A percentile compares a stretch with the other conserved stretches of the same genome.
Evolutionary conservation across 2,113 vertebrate species (phyloP).

Genomic region (Chaetorhynchus papuensis): DNA sequence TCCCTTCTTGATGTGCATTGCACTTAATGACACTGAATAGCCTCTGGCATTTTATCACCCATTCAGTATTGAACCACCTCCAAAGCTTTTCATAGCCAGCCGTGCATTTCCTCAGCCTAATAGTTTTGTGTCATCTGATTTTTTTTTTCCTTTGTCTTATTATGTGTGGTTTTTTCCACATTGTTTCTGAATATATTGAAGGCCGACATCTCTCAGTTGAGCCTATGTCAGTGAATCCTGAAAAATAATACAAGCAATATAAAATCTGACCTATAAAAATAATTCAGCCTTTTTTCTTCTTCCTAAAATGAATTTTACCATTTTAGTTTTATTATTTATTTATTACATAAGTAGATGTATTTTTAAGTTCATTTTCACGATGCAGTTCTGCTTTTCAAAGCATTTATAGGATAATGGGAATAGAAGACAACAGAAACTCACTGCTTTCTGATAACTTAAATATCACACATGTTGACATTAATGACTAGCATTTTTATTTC

Average conservation of each 20-base stretch:
- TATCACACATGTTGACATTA: not conserved
- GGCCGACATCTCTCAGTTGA: not conserved
- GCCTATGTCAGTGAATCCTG: not conserved
- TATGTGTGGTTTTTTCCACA: not conserved
- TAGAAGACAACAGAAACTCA: not conserved
- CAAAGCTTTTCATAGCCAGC: not conserved
- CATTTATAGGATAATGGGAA: not conserved
- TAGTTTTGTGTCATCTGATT: not conserved
- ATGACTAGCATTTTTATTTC: not conserved
- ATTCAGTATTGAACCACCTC: not conserved
- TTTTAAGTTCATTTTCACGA: not conserved
- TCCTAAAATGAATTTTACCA: not conserved
- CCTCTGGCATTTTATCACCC: conserved; percentile 16
- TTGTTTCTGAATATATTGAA: not conserved
- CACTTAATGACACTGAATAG: not conserved
- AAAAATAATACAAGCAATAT: not conserved
- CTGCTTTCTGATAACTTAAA: not conserved
- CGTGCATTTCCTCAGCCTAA: not conserved
- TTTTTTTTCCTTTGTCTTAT: not conserved
- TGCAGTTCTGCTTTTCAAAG: not conserved
- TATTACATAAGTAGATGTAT: not conserved
- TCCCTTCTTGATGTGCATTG: not conserved
- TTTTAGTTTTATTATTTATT: not conserved
- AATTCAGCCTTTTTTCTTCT: not conserved
- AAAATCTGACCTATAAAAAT: not conserved